Evolutionary conservation across 2,888 invertebrate genomes (phyloP).

Genomic region (Griposia aprilina): DNA sequence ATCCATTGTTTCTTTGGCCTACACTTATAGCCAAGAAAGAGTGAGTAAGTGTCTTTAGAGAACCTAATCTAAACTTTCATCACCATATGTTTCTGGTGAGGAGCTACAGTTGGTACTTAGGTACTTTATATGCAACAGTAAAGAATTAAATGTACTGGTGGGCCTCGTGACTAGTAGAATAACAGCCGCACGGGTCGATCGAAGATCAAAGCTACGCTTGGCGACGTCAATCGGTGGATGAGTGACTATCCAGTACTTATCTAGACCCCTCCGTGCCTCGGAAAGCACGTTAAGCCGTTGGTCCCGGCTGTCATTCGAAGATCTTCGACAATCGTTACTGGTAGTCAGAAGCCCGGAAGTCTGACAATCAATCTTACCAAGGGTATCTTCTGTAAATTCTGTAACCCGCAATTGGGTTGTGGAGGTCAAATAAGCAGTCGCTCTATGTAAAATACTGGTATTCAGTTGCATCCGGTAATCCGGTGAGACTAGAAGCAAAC

Average conservation of each 20-base stretch:
- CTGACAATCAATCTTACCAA: not conserved
- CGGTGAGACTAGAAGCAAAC: not conserved
- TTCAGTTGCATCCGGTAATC: not conserved
- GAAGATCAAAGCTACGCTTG: slow-evolving; percentile 1
- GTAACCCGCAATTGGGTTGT: not conserved
- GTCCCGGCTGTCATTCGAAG: not conserved
- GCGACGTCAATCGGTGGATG: not conserved
- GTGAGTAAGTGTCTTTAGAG: not conserved
- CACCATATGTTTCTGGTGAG: not conserved
- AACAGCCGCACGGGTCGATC: not conserved
- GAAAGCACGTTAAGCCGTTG: not conserved
- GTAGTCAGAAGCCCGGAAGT: not conserved
- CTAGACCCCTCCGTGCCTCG: not conserved
- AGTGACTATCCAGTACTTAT: not conserved
- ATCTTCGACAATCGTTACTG: not conserved
- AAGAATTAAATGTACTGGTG: not conserved
- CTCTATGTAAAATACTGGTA: not conserved
- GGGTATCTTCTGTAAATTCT: not conserved
- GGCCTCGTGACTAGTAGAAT: not conserved
- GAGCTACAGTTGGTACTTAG: not conserved
- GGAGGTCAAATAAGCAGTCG: not conserved
- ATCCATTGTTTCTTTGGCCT: not conserved
- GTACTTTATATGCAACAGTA: not conserved
- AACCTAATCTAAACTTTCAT: not conserved
- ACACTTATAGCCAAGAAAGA: not conserved